Evolutionary conservation across 2,113 vertebrate genomes (phyloP).

Genomic region (Cairina moschata): DNA sequence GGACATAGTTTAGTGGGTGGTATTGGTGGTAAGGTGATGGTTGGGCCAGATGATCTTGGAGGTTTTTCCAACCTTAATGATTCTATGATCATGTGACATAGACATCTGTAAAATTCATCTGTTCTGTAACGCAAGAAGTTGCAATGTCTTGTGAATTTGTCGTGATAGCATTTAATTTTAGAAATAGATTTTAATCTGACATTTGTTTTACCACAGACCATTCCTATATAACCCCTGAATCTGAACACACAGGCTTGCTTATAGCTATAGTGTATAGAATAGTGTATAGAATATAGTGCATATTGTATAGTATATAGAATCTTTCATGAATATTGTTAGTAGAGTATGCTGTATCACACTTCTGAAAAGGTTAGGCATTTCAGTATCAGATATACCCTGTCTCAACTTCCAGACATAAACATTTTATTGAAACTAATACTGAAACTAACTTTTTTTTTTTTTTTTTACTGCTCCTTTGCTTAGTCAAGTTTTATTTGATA

Average conservation of each 20-base stretch:
- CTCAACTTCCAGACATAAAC: background rate
- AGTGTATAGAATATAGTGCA: background rate
- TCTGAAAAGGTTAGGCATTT: constrained; percentile 18
- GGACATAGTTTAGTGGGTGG: too few relatives aligned
- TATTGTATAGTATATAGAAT: background rate
- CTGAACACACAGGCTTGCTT: background rate
- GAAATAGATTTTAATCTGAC: background rate
- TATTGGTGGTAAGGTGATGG: too few relatives aligned
- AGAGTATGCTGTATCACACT: background rate
- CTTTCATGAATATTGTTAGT: constrained; percentile 8
- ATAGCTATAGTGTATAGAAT: background rate
- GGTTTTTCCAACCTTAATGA: too few relatives aligned
- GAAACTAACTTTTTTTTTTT: background rate
- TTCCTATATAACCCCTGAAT: background rate
- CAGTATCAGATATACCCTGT: background rate
- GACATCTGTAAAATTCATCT: background rate
- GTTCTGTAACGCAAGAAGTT: background rate
- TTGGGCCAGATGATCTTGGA: too few relatives aligned
- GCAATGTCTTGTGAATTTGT: constrained; percentile 7
- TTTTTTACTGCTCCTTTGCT: background rate
- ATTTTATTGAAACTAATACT: background rate
- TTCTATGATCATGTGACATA: background rate
- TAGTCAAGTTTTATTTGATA: background rate
- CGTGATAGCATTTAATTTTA: background rate
- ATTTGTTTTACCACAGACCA: constrained; percentile 1